A percentile compares a stretch with the other conserved stretches of the same genome.
Evolutionary conservation across 2,888 invertebrate genomes (phyloP).

Genomic region (Drosophila melanosoma): DNA sequence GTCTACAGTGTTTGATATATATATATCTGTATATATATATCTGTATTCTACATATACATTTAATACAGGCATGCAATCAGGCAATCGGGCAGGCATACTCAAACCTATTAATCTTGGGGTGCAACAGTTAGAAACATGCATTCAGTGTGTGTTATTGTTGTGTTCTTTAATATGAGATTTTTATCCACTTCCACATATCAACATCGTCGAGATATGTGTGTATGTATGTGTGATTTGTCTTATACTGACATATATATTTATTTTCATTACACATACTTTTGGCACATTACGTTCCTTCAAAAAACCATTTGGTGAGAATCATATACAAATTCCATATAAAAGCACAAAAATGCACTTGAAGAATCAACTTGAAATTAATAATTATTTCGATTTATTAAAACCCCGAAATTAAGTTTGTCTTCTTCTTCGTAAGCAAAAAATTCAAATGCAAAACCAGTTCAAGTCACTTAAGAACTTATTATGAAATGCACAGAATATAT

Average conservation of each 20-base stretch:
- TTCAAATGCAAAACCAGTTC: neutral
- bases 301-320: neutral
- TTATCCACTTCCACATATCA: slow-evolving; percentile 14
- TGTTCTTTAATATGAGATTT: slow-evolving; percentile 8
- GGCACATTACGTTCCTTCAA: slow-evolving; percentile 1
- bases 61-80: slow-evolving; percentile 69
- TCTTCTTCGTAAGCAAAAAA: neutral
- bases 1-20: slow-evolving; percentile 10
- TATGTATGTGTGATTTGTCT: slow-evolving; percentile 1
- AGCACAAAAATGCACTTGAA: slow-evolving; percentile 12
- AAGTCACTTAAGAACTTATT: neutral
- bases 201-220: slow-evolving; percentile 12
- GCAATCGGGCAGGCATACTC: slow-evolving; percentile 69
- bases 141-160: slow-evolving; percentile 23
- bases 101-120: slow-evolving; percentile 35
- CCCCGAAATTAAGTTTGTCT: neutral
- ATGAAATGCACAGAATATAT: neutral
- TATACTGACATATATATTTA: slow-evolving; percentile 2
- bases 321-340: neutral
- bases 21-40: slow-evolving; percentile 13
- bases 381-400: neutral
- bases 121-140: slow-evolving; percentile 64
- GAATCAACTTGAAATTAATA: neutral
- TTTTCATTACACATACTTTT: neutral
- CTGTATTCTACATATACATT: slow-evolving; percentile 20